Evolutionary conservation across 2,888 invertebrate species (phyloP).

Genomic region (Tenthredo amoena): DNA sequence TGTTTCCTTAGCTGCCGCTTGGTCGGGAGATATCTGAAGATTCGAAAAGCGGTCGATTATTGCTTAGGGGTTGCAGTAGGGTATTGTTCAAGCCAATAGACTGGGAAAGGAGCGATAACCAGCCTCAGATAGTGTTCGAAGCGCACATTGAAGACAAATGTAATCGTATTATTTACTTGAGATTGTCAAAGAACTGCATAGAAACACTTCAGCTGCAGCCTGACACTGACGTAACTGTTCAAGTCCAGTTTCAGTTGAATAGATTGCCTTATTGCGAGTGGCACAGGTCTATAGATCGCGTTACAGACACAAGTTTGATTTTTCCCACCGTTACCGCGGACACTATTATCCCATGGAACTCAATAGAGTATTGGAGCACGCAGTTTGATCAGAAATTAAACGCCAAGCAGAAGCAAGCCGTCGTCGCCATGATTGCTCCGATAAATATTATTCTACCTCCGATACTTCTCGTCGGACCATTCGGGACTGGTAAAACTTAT

Average conservation of each 20-base stretch:
- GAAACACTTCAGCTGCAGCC: constrained; percentile 82
- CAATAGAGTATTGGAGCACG: constrained; percentile 85
- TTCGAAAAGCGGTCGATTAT: constrained; percentile 88
- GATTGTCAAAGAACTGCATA: constrained; percentile 85
- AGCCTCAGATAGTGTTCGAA: constrained; percentile 82
- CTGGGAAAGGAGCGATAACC: constrained; percentile 55
- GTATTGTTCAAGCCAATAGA: constrained; percentile 80
- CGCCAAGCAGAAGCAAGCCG: constrained; percentile 88
- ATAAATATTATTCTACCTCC: constrained; percentile 83
- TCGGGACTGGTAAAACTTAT: constrained; percentile 94
- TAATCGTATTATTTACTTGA: constrained; percentile 87
- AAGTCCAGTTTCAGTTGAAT: constrained; percentile 91
- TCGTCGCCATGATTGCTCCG: constrained; percentile 87
- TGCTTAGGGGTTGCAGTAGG: constrained; percentile 87
- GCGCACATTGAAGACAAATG: constrained; percentile 90
- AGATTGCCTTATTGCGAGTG: constrained; percentile 91
- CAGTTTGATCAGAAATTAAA: constrained; percentile 84
- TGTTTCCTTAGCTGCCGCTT: constrained; percentile 79
- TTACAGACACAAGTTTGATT: constrained; percentile 85
- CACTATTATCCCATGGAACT: constrained; percentile 83
- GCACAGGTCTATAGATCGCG: constrained; percentile 90
- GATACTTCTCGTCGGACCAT: constrained; percentile 88
- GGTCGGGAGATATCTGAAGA: constrained; percentile 90
- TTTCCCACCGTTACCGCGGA: constrained; percentile 81
- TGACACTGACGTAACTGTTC: constrained; percentile 84